Base-by-base conservation (phyloP, 1,140 invertebrate genomes). In the Maconellicoccus hirsutus region DNA sequence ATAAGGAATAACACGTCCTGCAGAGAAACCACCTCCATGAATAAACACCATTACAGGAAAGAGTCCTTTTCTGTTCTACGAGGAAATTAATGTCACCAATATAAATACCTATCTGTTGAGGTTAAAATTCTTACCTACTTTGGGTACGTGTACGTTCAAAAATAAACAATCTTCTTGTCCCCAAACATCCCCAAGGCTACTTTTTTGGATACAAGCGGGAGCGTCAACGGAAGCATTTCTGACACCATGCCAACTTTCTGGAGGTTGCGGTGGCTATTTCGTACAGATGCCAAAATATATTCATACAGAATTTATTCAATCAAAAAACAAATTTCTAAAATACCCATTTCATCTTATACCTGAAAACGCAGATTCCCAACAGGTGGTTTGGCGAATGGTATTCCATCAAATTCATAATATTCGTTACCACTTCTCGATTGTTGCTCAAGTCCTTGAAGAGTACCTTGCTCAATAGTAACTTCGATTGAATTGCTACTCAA, bases 71-170 rank as follows among this genome's bases (percentile, higher is more conserved):
- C n/a, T 52, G 6, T 52, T 14, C 42, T 52, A 16, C n/a, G 12
- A 33, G 12, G n/a, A n/a, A n/a, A n/a, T n/a, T n/a, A n/a, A n/a
- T n/a, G n/a, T n/a, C n/a, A n/a, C n/a, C n/a, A n/a, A n/a, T n/a
- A n/a, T n/a, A n/a, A n/a, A n/a, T 33, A 33, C 29, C 12, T n/a
- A n/a, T n/a, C n/a, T n/a, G n/a, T n/a, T n/a, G n/a, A n/a, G n/a
- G n/a, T n/a, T 33, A 6, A 33, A 33, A 33, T 33, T 33, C 29
- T n/a, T n/a, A n/a, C n/a, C n/a, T n/a, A n/a, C 75, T 59, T 75
- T 71, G 23, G 87, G 86, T 19, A 89, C 87, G 76, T 89, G 91
- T 1, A 95, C 85, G 77, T 93, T 94, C 16, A 96, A 80, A 76
- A 88, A 88, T 7, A 95, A 83, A 76, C 92, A 94, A 77, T 95